These are phyloP conservation scores for Anhinga rufa DNA, from an alignment of 2,113 vertebrate genomes.

Conservation along the genomic window DNA sequence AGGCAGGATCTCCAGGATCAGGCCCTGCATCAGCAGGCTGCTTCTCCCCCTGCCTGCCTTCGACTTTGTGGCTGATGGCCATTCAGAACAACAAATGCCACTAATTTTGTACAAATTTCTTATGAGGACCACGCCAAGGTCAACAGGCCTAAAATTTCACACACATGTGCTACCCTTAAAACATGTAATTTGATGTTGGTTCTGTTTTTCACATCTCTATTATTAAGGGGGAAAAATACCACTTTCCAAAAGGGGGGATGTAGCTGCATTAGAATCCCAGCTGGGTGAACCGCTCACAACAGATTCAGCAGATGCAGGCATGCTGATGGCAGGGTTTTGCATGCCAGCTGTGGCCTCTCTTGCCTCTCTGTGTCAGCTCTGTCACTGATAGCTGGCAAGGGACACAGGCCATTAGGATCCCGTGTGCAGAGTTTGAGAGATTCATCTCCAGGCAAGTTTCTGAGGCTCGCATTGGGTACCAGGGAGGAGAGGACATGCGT, in stretches of 20 bases:
- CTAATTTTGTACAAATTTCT: slow-evolving; percentile 15
- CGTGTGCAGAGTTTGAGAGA: background rate
- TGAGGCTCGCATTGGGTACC: background rate
- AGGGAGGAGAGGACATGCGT: background rate
- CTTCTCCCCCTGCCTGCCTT: background rate
- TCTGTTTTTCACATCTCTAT: slow-evolving; percentile 17
- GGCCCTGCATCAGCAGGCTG: background rate
- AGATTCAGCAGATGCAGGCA: slow-evolving; percentile 27
- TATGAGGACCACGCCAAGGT: slow-evolving; percentile 9
- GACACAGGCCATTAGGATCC: background rate
- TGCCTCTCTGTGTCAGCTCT: slow-evolving; percentile 27
- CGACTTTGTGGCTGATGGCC: background rate
- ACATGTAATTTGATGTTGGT: slow-evolving; percentile 1
- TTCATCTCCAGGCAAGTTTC: background rate
- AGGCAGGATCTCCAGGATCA: background rate
- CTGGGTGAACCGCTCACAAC: slow-evolving; percentile 22
- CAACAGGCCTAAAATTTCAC: slow-evolving; percentile 32
- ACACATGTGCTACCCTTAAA: background rate
- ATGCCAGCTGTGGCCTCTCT: slow-evolving; percentile 60
- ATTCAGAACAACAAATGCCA: background rate
- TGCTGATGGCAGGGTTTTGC: slow-evolving; percentile 59
- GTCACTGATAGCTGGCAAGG: slow-evolving; percentile 31
- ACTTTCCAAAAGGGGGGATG: slow-evolving; percentile 2
- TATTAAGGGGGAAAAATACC: background rate
- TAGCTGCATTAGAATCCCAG: slow-evolving; percentile 13